These are phyloP conservation scores for Cryptomyrus ogoouensis DNA, from an alignment of 2,113 vertebrate genomes.

Conservation along the genomic window DNA sequence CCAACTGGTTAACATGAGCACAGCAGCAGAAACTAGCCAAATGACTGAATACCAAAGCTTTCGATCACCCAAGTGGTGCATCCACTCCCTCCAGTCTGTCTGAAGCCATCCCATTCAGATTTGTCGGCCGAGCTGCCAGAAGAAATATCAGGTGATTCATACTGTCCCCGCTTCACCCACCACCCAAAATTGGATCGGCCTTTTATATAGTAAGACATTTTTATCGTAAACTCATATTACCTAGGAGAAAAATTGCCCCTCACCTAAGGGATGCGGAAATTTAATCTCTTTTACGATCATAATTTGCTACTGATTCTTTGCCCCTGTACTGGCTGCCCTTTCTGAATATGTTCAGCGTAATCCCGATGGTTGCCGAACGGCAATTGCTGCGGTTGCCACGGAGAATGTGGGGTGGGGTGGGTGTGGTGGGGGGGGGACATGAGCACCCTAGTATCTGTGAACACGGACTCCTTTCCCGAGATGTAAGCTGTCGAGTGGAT, in stretches of 20 bases:
- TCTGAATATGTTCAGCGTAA: conserved; percentile 18
- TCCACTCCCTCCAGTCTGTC: background rate
- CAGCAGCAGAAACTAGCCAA: conserved; percentile 20
- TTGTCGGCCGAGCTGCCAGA: background rate
- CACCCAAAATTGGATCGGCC: background rate
- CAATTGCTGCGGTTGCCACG: background rate
- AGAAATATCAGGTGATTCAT: background rate
- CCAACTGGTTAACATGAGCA: conserved; percentile 6
- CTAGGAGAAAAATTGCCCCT: background rate
- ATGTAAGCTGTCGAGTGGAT: background rate
- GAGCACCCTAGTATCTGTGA: background rate
- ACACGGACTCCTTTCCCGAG: background rate
- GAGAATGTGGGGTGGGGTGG: background rate
- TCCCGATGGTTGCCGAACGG: background rate
- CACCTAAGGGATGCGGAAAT: background rate
- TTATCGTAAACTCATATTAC: background rate
- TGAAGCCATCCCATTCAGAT: background rate
- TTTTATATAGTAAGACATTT: background rate
- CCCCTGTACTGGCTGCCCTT: conserved; percentile 6
- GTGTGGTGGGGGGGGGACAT: background rate
- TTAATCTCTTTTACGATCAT: background rate
- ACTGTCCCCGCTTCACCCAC: background rate
- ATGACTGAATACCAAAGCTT: conserved; percentile 22
- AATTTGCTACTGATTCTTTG: background rate
- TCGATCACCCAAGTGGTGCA: background rate